phyloP scores from a whole-genome alignment of 2,797 vertebrate species.

The Pseudochromis fuscus region DNA sequence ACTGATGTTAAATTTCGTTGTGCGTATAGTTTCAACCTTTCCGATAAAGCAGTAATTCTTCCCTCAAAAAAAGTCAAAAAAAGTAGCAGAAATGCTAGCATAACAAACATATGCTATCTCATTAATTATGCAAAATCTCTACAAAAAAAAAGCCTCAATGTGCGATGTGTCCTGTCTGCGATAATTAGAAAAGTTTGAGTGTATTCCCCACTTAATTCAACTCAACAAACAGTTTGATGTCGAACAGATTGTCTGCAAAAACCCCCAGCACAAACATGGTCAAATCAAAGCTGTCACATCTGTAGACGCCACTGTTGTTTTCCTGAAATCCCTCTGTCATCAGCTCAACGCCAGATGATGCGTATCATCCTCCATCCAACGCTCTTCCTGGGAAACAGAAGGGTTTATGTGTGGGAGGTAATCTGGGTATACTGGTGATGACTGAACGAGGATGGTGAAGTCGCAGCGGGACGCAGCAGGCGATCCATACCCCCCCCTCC shows the following conservation, averaged over 20 bases:
- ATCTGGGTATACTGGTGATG: constrained; percentile 13
- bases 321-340: not conserved
- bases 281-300: not conserved
- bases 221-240: not conserved
- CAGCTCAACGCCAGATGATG: not conserved
- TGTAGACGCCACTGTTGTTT: not conserved
- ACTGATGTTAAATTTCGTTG: too few species aligned
- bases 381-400: not conserved
- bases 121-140: not conserved
- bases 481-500: not conserved
- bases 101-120: too few species aligned
- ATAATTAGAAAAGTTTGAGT: not conserved
- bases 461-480: constrained; percentile 21
- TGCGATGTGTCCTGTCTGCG: not conserved
- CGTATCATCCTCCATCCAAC: not conserved
- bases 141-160: too few species aligned
- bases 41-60: too few species aligned
- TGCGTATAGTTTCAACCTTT: too few species aligned
- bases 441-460: constrained; percentile 23
- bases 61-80: too few species aligned
- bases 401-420: constrained; percentile 2
- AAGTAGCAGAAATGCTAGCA: too few species aligned
- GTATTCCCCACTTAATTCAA: not conserved
- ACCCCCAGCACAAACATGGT: not conserved
- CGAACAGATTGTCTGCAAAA: not conserved